phyloP scores from a whole-genome alignment of 2,113 vertebrate genomes.

The Eptesicus fuscus region DNA sequence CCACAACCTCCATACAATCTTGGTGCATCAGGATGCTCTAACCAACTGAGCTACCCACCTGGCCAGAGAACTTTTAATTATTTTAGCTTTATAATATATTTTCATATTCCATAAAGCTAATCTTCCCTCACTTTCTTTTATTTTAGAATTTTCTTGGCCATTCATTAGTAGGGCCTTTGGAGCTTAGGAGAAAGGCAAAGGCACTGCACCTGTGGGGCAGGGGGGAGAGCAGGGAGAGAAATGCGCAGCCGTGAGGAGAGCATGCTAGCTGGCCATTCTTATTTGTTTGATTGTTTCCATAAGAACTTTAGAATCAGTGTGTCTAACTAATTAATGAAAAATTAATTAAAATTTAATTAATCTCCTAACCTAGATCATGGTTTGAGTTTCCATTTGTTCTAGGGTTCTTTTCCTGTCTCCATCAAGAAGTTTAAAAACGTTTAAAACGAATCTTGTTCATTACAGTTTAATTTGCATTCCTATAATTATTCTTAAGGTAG shows the following conservation, averaged over 20 bases:
- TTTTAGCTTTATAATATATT: neutral
- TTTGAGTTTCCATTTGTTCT: conserved; percentile 15
- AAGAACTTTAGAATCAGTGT: conserved; percentile 7
- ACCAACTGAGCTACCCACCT: neutral
- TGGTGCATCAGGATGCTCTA: neutral
- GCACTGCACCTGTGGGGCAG: neutral
- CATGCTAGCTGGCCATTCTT: neutral
- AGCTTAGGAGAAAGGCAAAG: neutral
- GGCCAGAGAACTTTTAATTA: neutral
- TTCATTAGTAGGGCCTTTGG: neutral
- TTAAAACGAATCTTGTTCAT: neutral
- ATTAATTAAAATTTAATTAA: neutral
- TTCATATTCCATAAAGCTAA: neutral
- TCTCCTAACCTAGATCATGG: neutral
- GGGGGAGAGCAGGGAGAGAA: neutral
- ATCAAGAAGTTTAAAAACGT: neutral
- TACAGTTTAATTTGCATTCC: conserved; percentile 12
- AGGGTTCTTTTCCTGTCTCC: neutral
- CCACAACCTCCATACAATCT: neutral
- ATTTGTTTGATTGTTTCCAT: neutral
- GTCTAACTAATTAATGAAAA: neutral
- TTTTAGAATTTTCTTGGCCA: neutral
- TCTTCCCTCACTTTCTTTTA: neutral
- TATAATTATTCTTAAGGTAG: neutral
- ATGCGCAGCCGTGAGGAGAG: neutral